These are phyloP conservation scores for Mormyrus proboscirostris DNA, from an alignment of 2,797 vertebrate genomes.

Conservation along the genomic window DNA sequence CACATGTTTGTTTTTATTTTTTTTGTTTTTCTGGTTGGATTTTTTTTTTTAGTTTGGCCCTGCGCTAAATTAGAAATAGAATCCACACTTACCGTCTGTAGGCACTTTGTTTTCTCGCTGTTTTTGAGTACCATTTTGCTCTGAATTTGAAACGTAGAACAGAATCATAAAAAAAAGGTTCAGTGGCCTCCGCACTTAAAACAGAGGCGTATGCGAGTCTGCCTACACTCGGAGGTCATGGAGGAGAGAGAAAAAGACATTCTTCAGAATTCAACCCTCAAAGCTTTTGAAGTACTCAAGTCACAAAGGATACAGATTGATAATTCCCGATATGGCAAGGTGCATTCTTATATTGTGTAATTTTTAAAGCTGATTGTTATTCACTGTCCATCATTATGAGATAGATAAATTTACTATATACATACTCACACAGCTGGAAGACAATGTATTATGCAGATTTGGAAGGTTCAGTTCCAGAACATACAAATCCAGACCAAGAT, in stretches of 20 bases:
- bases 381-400: not conserved
- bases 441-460: not conserved
- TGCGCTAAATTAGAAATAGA: conserved; percentile 12
- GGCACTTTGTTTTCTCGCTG: not conserved
- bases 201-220: not conserved
- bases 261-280: conserved; percentile 9
- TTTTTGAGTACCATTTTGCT: not conserved
- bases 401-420: not conserved
- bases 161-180: not conserved
- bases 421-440: not conserved
- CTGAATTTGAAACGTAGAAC: conserved; percentile 10
- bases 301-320: conserved; percentile 28
- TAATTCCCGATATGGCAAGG: conserved; percentile 3
- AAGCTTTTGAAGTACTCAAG: conserved; percentile 17
- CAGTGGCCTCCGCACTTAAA: conserved; percentile 1
- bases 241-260: not conserved
- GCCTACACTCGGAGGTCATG: conserved; percentile 10
- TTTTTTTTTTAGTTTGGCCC: not conserved
- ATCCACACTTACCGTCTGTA: not conserved
- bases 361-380: not conserved
- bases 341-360: not conserved
- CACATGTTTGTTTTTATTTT: not conserved
- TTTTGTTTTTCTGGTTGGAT: conserved; percentile 20
- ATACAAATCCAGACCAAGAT: not conserved
- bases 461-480: not conserved